Evolutionary conservation across 2,113 vertebrate species (phyloP).

Genomic region (Cyprinodon variegatus): DNA sequence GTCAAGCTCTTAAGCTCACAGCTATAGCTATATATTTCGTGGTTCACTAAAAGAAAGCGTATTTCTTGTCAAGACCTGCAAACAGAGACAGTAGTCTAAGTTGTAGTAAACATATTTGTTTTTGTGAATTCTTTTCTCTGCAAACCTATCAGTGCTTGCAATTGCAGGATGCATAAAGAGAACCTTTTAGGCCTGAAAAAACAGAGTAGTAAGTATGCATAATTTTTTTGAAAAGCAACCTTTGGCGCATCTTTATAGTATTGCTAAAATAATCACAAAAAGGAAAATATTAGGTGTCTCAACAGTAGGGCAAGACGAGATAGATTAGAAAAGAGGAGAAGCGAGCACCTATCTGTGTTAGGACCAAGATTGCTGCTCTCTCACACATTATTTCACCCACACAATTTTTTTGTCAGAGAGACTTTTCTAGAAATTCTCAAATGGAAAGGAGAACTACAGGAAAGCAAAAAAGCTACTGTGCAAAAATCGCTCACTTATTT

Average conservation of each 20-base stretch:
- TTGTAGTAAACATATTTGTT: conserved; percentile 40
- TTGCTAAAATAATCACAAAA: conserved; percentile 2
- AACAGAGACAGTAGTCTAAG: conserved; percentile 19
- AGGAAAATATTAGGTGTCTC: conserved; percentile 48
- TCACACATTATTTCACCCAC: conserved; percentile 9
- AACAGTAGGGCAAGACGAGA: conserved; percentile 37
- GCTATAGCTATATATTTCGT: conserved; percentile 10
- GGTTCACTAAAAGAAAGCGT: conserved; percentile 18
- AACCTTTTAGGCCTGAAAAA: conserved; percentile 9
- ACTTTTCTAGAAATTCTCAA: background rate
- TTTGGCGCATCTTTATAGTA: background rate
- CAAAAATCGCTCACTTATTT: conserved; percentile 1
- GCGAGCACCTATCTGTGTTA: conserved; percentile 63
- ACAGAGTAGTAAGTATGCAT: conserved; percentile 6
- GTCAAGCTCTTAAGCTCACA: background rate
- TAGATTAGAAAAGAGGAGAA: conserved; percentile 60
- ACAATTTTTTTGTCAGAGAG: conserved; percentile 3
- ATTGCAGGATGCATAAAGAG: conserved; percentile 23
- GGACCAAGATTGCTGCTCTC: conserved; percentile 37
- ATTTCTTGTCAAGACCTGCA: conserved; percentile 18
- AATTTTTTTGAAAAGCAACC: background rate
- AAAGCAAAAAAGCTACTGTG: background rate
- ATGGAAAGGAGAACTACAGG: background rate
- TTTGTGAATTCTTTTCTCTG: conserved; percentile 20
- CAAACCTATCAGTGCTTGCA: background rate